A percentile compares a stretch with the other conserved stretches of the same genome.
Conservation (phyloP, 2,888 invertebrate species). For the Zygaena filipendulae region DNA sequence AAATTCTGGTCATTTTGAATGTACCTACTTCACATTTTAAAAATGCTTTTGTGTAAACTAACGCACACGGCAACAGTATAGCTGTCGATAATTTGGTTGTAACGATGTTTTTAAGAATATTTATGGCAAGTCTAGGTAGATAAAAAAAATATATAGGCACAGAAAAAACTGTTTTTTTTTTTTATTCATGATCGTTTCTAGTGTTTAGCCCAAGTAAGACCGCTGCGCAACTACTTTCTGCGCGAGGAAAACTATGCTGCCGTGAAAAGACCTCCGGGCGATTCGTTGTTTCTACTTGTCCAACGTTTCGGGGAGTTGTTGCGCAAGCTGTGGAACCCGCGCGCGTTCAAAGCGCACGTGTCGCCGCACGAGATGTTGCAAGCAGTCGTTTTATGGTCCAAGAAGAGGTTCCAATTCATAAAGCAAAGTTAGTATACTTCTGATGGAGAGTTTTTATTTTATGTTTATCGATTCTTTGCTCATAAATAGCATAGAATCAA, state of each 20-base stretch:
- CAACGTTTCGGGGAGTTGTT: conserved; percentile 95
- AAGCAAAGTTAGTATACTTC: conserved; percentile 87
- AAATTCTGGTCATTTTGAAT: no score
- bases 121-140: no score
- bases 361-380: conserved; percentile 99
- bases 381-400: conserved; percentile 96
- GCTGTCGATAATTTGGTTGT: no score
- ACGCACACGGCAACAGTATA: no score
- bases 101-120: no score
- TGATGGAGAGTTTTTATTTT: no score
- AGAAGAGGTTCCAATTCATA: conserved; percentile 97
- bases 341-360: conserved; percentile 99
- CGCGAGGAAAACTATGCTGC: conserved; percentile 92
- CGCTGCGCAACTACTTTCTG: conserved; percentile 94
- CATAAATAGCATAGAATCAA: no score
- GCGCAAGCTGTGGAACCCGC: conserved; percentile 98
- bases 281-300: conserved; percentile 91
- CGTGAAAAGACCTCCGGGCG: conserved; percentile 93
- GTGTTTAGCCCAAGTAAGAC: conserved; percentile 95
- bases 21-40: no score
- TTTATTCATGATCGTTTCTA: conserved; percentile 50
- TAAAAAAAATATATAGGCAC: no score
- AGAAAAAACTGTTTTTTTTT: background rate
- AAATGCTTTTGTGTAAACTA: no score
- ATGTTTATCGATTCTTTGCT: background rate